Conservation (phyloP, 2,888 invertebrate species). For the Cylindroiulus punctatus region DNA sequence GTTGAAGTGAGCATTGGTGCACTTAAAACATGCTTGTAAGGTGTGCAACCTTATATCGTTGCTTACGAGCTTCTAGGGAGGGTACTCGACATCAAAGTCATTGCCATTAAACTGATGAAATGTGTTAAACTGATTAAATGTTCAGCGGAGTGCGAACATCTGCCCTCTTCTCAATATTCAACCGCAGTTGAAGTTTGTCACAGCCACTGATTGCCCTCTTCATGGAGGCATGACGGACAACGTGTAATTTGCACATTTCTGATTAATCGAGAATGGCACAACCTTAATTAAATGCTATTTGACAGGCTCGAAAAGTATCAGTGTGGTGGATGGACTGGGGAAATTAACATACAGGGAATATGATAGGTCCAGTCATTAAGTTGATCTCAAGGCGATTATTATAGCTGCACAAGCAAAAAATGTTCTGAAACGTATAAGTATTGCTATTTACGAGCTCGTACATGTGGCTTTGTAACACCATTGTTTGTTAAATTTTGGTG, state of each 20-base stretch:
- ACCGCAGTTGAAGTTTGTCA: slow-evolving; percentile 39
- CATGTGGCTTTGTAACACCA: no score
- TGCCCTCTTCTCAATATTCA: slow-evolving; percentile 40
- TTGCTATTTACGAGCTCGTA: no score
- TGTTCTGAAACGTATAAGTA: no score
- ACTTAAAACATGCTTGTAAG: neutral
- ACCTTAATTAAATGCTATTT: neutral
- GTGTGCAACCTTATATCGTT: slow-evolving; percentile 10
- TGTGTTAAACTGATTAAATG: slow-evolving; percentile 44
- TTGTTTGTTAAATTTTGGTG: no score
- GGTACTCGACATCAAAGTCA: neutral
- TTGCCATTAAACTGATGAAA: slow-evolving; percentile 43
- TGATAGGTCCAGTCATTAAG: neutral
- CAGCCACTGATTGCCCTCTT: slow-evolving; percentile 24
- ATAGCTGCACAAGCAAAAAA: no score
- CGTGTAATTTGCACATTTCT: slow-evolving; percentile 12
- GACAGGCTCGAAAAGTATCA: neutral
- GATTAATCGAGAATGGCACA: neutral
- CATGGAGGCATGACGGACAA: neutral
- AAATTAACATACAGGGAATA: neutral
- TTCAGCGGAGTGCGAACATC: slow-evolving; percentile 29
- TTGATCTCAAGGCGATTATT: no score
- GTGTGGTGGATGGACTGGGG: neutral
- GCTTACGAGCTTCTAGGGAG: slow-evolving; percentile 36
- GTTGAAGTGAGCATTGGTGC: neutral